phyloP scores from a whole-genome alignment of 2,113 vertebrate genomes.

The Centrocercus urophasianus region DNA sequence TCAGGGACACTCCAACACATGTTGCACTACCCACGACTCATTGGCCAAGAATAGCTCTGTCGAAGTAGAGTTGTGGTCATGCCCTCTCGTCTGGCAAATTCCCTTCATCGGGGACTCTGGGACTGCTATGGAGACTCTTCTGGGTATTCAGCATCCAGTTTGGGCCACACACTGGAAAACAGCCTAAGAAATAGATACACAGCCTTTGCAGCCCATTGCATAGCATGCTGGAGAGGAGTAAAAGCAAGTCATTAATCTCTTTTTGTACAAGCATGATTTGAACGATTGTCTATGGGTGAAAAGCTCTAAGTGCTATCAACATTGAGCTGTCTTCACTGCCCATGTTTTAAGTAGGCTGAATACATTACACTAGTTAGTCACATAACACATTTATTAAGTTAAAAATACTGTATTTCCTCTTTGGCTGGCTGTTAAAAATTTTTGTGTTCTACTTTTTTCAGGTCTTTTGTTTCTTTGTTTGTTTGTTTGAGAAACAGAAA shows the following conservation, averaged over 20 bases:
- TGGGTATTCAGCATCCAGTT: neutral
- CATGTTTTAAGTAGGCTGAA: neutral
- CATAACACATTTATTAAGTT: neutral
- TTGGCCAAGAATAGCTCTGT: neutral
- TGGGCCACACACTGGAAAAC: constrained; percentile 26
- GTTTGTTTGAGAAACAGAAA: neutral
- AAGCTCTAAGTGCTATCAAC: neutral
- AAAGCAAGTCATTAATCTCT: neutral
- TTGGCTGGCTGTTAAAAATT: neutral
- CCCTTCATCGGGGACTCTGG: neutral
- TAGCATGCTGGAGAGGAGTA: neutral
- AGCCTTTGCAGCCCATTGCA: neutral
- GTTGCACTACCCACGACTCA: constrained; percentile 8
- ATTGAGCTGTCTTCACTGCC: neutral
- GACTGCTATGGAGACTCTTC: neutral
- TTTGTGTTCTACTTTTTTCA: neutral
- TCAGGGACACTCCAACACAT: neutral
- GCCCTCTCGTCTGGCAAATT: neutral
- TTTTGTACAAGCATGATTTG: neutral
- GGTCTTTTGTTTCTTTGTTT: neutral
- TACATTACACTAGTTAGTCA: neutral
- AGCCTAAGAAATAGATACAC: neutral
- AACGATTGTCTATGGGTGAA: neutral
- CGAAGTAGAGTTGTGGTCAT: neutral
- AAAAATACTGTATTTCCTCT: neutral